phyloP scores from a whole-genome alignment of 2,888 invertebrate genomes.

The Timema podura region DNA sequence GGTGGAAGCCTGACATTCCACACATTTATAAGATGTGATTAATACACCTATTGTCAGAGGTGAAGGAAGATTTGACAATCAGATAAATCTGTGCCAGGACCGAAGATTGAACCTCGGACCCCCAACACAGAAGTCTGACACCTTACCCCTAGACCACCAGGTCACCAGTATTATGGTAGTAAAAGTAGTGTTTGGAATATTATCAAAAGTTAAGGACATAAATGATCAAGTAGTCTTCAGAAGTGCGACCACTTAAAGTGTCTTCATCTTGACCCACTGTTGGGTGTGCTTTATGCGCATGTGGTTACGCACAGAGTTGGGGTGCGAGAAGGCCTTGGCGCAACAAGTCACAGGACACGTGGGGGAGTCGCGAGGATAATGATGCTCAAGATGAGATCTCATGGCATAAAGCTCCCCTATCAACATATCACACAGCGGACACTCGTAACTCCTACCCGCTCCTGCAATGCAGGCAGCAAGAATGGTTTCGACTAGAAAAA shows the following conservation, averaged over 20 bases:
- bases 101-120: no score
- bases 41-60: no score
- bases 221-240: no score
- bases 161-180: no score
- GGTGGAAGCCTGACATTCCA: no score
- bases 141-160: no score
- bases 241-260: constrained; percentile 68
- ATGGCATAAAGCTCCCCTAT: constrained; percentile 63
- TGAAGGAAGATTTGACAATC: no score
- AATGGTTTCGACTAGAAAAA: constrained; percentile 33
- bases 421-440: constrained; percentile 69
- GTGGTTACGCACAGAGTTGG: constrained; percentile 82
- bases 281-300: constrained; percentile 78
- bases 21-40: no score
- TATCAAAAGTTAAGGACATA: no score
- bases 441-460: constrained; percentile 50
- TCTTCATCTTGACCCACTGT: constrained; percentile 82
- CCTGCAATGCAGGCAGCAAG: constrained; percentile 33
- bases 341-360: constrained; percentile 74
- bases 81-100: no score
- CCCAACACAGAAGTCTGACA: no score
- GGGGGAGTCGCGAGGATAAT: constrained; percentile 81
- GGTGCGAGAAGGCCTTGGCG: constrained; percentile 72
- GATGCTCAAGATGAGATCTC: constrained; percentile 72
- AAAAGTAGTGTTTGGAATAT: no score